Evolutionary conservation across 2,797 vertebrate species (phyloP), one percentile per base, ranked within the genome.

Genomic region (Brachyrhaphis roseni): DNA sequence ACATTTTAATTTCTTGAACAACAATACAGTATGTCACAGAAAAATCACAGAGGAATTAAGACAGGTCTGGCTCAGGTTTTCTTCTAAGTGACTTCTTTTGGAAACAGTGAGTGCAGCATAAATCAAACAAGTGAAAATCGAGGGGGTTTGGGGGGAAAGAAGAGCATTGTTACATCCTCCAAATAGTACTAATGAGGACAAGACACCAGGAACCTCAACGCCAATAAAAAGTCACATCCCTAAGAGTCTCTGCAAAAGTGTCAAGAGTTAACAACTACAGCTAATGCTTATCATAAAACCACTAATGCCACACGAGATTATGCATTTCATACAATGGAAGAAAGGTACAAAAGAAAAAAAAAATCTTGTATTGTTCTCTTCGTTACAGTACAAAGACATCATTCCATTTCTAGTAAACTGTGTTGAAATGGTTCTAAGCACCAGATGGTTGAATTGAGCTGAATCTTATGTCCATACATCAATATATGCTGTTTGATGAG

Each of bases 1-100:
- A 95, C 89, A 85, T 93, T 94, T 95, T 94, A 92, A 93, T 94
- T 93, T 93, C 87, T 90, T 90, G 78, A 93, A 94, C 93, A 95
- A 93, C 94, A 92, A 94, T 93, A 94, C 95, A 96, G 95, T 97
- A 97, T 95, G 95, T 97, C 97, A 97, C 96, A 96, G 96, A 97
- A 96, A 93, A 96, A 96, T 96, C 97, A 98, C 97, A 95, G 90
- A 96, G 92, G 94, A 92, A 87, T 95, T 95, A 95, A 96, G 96
- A 97, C 96, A 96, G 94, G 93, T 96, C 94, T 95, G 95, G 96
- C 96, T 96, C 95, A 96, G 95, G 93, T 95, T 90, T 77, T 93
- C 87, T 92, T 93, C 89, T 91, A 93, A 85, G 87, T 81, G 85
- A 93, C 86, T 89, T 93, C 77, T 93, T 92, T 92, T 88, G 79